A percentile compares a stretch with the other conserved stretches of the same genome.
phyloP scores from a whole-genome alignment of 1,140 invertebrate species.

The Vanessa tameamea region DNA sequence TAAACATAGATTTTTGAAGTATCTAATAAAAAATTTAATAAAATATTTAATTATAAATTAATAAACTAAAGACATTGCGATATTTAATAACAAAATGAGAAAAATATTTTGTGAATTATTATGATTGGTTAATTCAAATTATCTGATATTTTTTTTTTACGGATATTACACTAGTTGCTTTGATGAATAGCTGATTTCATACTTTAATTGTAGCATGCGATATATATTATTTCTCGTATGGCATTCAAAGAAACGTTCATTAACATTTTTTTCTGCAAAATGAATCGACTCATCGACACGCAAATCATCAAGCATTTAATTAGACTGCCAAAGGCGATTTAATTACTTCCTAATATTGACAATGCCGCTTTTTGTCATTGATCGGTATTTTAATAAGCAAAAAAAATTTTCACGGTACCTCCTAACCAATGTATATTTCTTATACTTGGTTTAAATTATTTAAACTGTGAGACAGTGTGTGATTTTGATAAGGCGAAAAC shows the following conservation, averaged over 20 bases:
- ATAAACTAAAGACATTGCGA: no score
- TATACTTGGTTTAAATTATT: not conserved
- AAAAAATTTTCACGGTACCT: constrained; percentile 36
- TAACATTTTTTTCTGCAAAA: constrained; percentile 38
- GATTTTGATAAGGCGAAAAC: no score
- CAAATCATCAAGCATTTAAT: constrained; percentile 59
- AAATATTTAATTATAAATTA: no score
- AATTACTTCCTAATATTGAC: constrained; percentile 77
- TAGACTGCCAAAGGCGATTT: constrained; percentile 58
- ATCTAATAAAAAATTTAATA: no score
- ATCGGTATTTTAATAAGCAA: constrained; percentile 49
- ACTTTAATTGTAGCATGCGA: not conserved
- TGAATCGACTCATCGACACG: constrained; percentile 53
- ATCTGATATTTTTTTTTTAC: not conserved
- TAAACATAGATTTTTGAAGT: no score
- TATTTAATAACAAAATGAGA: no score
- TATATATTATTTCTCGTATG: constrained; percentile 4
- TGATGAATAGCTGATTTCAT: not conserved
- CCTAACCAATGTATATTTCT: not conserved
- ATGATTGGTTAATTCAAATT: no score
- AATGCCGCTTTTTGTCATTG: constrained; percentile 61
- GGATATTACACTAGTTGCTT: not conserved
- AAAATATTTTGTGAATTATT: no score
- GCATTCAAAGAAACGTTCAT: constrained; percentile 33
- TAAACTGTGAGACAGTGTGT: no score